Evolutionary conservation across 1,140 invertebrate species (phyloP).

Genomic region (Drosophila mauritiana): DNA sequence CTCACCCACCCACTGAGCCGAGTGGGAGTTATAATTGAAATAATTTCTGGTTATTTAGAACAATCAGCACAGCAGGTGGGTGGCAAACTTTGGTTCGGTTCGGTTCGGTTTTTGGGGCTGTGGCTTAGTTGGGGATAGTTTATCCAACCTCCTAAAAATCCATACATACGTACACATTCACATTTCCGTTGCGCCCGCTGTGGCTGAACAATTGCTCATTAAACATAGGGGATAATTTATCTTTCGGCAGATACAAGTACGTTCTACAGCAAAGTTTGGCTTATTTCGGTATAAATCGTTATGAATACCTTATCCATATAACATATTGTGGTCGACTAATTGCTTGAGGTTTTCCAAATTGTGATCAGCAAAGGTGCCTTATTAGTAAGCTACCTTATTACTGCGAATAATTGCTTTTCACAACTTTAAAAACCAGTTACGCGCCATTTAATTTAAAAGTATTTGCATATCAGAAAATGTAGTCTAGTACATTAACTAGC

Average conservation of each 20-base stretch:
- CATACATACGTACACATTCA: constrained; percentile 11
- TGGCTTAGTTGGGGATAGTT: constrained; percentile 2
- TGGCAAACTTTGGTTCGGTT: constrained; percentile 26
- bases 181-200: constrained; percentile 8
- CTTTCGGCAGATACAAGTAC: constrained; percentile 5
- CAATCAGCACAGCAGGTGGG: constrained; percentile 54
- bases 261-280: too few relatives aligned
- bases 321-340: too few relatives aligned
- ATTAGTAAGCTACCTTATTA: too few relatives aligned
- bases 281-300: neutral
- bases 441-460: too few relatives aligned
- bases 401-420: too few relatives aligned
- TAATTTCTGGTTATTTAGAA: constrained; percentile 58
- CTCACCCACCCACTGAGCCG: neutral
- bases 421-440: too few relatives aligned
- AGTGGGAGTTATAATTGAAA: constrained; percentile 47
- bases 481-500: too few relatives aligned
- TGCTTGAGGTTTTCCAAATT: too few relatives aligned
- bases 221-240: constrained; percentile 12
- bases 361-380: too few relatives aligned
- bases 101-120: neutral
- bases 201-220: constrained; percentile 25
- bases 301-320: neutral
- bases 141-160: constrained; percentile 4
- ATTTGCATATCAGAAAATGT: too few relatives aligned